Evolutionary conservation across 2,113 vertebrate genomes (phyloP).

Genomic region (Dryoscopus gambensis): DNA sequence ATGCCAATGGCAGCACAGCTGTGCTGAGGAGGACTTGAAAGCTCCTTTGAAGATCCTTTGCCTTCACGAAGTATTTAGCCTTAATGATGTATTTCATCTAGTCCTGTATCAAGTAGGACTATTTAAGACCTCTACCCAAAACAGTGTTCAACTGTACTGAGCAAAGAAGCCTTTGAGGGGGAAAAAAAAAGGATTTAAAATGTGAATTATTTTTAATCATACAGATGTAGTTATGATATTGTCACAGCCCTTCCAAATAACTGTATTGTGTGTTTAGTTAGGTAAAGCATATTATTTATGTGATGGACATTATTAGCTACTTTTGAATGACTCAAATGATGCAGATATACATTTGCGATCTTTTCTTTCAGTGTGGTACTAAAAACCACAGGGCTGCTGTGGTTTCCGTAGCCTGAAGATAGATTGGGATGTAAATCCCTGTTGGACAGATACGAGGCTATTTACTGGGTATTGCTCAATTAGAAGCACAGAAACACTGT

Average conservation of each 20-base stretch:
- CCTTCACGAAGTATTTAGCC: background rate
- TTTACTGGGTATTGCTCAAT: background rate
- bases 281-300: background rate
- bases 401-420: background rate
- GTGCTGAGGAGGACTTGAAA: background rate
- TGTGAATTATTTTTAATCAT: background rate
- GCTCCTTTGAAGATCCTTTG: background rate
- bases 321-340: background rate
- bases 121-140: background rate
- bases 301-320: background rate
- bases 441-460: background rate
- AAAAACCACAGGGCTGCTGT: background rate
- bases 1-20: background rate
- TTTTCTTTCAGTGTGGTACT: background rate
- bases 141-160: background rate
- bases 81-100: background rate
- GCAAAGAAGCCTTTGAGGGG: background rate
- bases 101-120: background rate
- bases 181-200: background rate
- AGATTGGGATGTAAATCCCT: background rate
- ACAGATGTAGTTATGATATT: background rate
- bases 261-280: background rate
- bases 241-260: background rate
- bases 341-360: background rate
- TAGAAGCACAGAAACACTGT: background rate